Percentiles rank a stretch among this genome's conserved stretches.
phyloP scores from a whole-genome alignment of 2,113 vertebrate genomes.

The Neodon shergylaensis region DNA sequence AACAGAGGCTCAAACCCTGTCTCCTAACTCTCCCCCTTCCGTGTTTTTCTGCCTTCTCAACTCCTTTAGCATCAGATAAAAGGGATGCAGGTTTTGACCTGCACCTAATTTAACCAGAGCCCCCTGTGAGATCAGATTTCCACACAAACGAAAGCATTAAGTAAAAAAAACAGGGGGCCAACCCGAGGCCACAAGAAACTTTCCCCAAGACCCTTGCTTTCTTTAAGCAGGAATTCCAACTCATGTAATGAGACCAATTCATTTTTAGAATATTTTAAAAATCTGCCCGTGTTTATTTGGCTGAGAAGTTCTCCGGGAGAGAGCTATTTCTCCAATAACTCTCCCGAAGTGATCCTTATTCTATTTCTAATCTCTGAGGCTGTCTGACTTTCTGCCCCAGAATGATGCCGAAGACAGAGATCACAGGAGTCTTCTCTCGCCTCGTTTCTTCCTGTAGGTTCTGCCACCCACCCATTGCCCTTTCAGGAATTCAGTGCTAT shows the following conservation, averaged over 20 bases:
- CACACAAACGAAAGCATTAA: neutral
- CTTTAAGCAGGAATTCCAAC: constrained; percentile 39
- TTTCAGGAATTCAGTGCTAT: constrained; percentile 36
- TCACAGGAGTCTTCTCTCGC: constrained; percentile 54
- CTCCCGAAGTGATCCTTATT: constrained; percentile 53
- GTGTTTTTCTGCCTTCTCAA: neutral
- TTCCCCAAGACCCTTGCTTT: constrained; percentile 47
- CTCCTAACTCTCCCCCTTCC: neutral
- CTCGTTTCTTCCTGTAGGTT: constrained; percentile 54
- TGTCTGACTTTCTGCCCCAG: constrained; percentile 62
- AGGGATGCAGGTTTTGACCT: neutral
- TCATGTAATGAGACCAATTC: constrained; percentile 21
- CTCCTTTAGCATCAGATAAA: constrained; percentile 1
- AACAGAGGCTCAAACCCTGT: neutral
- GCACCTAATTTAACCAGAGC: neutral
- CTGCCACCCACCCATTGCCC: neutral
- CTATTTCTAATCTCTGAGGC: constrained; percentile 56
- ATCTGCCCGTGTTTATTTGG: constrained; percentile 48
- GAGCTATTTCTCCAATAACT: constrained; percentile 31
- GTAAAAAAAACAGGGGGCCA: constrained; percentile 38
- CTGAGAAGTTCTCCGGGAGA: constrained; percentile 50
- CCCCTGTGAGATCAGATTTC: constrained; percentile 6
- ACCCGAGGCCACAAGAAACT: neutral
- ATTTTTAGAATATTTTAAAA: constrained; percentile 56
- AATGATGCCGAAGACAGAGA: constrained; percentile 32